phyloP scores from a whole-genome alignment of 1,140 invertebrate species.

The Neodiprion virginianus region DNA sequence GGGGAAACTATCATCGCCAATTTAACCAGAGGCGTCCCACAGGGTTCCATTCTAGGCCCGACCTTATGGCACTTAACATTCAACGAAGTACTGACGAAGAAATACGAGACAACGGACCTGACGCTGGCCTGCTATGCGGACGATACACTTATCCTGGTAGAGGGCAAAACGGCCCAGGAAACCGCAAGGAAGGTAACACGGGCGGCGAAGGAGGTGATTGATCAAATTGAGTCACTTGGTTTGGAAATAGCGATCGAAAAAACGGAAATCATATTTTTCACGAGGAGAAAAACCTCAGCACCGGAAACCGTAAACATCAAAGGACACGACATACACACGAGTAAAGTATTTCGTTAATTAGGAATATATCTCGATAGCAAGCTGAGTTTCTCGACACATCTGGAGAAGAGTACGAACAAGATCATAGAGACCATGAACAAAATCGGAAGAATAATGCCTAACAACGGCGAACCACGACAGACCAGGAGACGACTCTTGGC shows the following conservation, averaged over 20 bases:
- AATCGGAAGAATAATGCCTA: slow-evolving; percentile 9
- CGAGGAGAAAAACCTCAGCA: background rate
- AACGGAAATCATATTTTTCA: slow-evolving; percentile 31
- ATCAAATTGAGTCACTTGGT: background rate
- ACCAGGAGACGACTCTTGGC: slow-evolving; percentile 23
- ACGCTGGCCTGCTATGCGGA: slow-evolving; percentile 35
- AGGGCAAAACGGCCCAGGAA: too few relatives aligned
- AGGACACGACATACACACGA: slow-evolving; percentile 9
- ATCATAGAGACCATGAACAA: background rate
- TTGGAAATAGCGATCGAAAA: slow-evolving; percentile 30
- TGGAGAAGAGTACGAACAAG: slow-evolving; percentile 4
- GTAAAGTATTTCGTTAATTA: background rate
- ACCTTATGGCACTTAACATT: slow-evolving; percentile 42
- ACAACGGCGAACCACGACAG: too few relatives aligned
- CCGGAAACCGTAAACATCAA: background rate
- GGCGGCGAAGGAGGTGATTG: background rate
- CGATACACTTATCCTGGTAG: slow-evolving; percentile 30
- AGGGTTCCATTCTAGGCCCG: slow-evolving; percentile 40
- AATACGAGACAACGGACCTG: slow-evolving; percentile 17
- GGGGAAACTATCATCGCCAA: background rate
- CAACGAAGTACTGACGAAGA: slow-evolving; percentile 32
- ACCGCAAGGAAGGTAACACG: slow-evolving; percentile 17
- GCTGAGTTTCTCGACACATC: slow-evolving; percentile 5
- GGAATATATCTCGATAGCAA: slow-evolving; percentile 14
- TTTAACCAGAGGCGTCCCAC: slow-evolving; percentile 21